A percentile compares a stretch with the other conserved stretches of the same genome.
phyloP scores from a whole-genome alignment of 2,797 vertebrate species.

The Lutjanus campechanus region DNA sequence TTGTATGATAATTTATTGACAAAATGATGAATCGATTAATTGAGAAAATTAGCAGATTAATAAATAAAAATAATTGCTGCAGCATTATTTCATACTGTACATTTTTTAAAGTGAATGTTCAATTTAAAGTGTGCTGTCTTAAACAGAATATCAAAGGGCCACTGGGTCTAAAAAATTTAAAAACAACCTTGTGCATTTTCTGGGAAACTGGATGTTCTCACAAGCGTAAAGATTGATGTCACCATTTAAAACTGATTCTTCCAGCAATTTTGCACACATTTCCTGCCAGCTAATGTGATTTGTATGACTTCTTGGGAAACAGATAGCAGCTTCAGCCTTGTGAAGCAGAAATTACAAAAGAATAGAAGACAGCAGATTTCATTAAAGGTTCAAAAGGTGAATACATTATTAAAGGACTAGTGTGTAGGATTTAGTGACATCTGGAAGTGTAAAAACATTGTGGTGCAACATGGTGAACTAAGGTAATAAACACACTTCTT shows the following conservation, averaged over 20 bases:
- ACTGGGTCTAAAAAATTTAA: neutral
- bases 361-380: neutral
- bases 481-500: too few relatives aligned
- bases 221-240: neutral
- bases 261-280: neutral
- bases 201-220: neutral
- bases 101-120: neutral
- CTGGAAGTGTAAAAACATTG: too few relatives aligned
- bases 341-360: neutral
- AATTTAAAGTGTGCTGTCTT: neutral
- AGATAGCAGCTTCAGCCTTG: neutral
- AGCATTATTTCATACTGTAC: neutral
- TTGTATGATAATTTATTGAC: neutral
- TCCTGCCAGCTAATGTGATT: neutral
- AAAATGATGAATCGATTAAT: neutral
- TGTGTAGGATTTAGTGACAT: too few relatives aligned
- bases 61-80: neutral
- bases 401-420: neutral
- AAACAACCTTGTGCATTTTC: neutral
- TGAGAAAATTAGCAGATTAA: neutral
- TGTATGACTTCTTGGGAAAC: constrained; percentile 8
- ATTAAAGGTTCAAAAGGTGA: neutral
- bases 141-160: neutral
- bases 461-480: too few relatives aligned
- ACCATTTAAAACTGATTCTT: neutral